phyloP scores from a whole-genome alignment of 2,797 vertebrate genomes.

The Heterohyrax brucei region DNA sequence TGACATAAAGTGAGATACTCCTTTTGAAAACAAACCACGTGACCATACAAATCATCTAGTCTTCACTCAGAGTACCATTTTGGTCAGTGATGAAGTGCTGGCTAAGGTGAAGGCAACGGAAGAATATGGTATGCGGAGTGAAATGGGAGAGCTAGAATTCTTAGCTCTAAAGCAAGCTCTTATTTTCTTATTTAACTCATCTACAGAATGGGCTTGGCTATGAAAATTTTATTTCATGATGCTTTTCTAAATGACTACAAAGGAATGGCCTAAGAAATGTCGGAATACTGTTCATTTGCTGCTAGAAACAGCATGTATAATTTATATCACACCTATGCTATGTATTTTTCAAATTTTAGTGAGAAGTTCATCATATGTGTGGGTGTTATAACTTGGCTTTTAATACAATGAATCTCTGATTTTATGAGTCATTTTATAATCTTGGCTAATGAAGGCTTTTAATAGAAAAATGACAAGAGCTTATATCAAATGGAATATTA shows the following conservation, averaged over 20 bases:
- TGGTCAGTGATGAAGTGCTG: not conserved
- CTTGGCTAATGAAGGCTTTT: constrained; percentile 10
- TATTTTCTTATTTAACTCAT: not conserved
- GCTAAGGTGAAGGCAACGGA: not conserved
- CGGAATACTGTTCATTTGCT: not conserved
- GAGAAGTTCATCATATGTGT: not conserved
- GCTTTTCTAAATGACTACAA: constrained; percentile 22
- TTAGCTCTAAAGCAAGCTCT: not conserved
- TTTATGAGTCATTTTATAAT: constrained; percentile 59
- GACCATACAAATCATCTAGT: not conserved
- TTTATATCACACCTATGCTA: not conserved
- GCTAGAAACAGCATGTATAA: constrained; percentile 24
- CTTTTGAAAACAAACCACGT: not conserved
- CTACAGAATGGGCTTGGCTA: not conserved
- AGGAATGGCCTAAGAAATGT: not conserved
- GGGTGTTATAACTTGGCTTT: not conserved
- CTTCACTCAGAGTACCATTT: not conserved
- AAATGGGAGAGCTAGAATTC: not conserved
- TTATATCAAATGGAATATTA: constrained; percentile 2
- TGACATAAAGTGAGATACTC: not conserved
- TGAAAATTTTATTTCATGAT: not conserved
- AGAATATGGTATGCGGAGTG: not conserved
- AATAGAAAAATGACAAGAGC: constrained; percentile 36
- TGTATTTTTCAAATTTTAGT: not conserved
- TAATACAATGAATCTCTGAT: constrained; percentile 19